phyloP scores from a whole-genome alignment of 2,113 vertebrate species.

The Thunnus thynnus region DNA sequence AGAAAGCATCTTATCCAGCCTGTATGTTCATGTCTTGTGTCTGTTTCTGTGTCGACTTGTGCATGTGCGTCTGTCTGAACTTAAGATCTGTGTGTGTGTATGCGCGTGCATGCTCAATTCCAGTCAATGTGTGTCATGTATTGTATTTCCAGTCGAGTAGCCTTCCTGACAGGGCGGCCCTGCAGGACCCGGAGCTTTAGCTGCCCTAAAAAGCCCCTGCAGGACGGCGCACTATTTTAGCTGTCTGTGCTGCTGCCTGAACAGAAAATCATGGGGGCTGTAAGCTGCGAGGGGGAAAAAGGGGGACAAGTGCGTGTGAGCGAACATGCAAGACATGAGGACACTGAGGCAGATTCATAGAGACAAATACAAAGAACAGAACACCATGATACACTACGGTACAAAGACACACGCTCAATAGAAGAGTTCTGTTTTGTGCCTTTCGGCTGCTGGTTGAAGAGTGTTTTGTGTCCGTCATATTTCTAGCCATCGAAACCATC shows the following conservation, averaged over 20 bases:
- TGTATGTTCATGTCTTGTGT: slow-evolving; percentile 21
- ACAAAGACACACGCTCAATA: slow-evolving; percentile 5
- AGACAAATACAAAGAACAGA: slow-evolving; percentile 28
- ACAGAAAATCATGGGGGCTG: slow-evolving; percentile 6
- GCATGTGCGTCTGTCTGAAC: slow-evolving; percentile 30
- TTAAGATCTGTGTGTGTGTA: not conserved
- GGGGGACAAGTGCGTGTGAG: slow-evolving; percentile 12
- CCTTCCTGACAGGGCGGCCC: slow-evolving; percentile 68
- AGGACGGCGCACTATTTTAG: slow-evolving; percentile 43
- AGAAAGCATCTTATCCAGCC: slow-evolving; percentile 39
- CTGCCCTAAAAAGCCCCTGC: slow-evolving; percentile 63
- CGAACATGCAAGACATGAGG: slow-evolving; percentile 17
- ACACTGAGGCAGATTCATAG: not conserved
- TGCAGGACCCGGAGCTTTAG: slow-evolving; percentile 56
- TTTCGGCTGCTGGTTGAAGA: slow-evolving; percentile 34
- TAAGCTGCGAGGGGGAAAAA: slow-evolving; percentile 3
- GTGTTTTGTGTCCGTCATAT: slow-evolving; percentile 51
- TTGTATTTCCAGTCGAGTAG: slow-evolving; percentile 72
- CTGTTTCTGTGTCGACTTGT: slow-evolving; percentile 19
- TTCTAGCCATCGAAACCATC: slow-evolving; percentile 56
- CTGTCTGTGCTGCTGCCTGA: slow-evolving; percentile 31
- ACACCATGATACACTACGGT: not conserved
- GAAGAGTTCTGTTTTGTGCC: slow-evolving; percentile 22
- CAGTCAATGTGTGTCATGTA: slow-evolving; percentile 49
- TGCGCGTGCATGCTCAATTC: slow-evolving; percentile 1